A percentile compares a stretch with the other conserved stretches of the same genome.
These are phyloP conservation scores for Prochilodus magdalenae DNA, from an alignment of 2,113 vertebrate species.

Conservation along the genomic window DNA sequence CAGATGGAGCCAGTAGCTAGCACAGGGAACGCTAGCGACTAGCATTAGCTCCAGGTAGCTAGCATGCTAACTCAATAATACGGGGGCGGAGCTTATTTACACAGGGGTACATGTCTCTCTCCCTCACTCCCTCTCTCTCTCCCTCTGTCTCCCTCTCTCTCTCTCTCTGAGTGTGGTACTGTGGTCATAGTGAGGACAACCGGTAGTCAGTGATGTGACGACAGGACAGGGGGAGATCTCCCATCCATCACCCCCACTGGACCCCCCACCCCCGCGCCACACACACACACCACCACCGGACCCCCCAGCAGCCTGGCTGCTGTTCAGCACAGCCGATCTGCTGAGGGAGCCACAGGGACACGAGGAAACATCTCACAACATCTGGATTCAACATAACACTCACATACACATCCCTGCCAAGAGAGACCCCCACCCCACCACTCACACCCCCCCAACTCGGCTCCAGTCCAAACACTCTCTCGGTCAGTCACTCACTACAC, in stretches of 20 bases:
- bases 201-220: neutral
- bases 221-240: neutral
- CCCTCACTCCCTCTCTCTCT: no score
- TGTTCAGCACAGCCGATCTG: slow-evolving; percentile 53
- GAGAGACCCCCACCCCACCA: slow-evolving; percentile 31
- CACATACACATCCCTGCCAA: slow-evolving; percentile 41
- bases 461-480: neutral
- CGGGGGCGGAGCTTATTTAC: no score
- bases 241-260: neutral
- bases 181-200: neutral
- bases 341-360: slow-evolving; percentile 54
- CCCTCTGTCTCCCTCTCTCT: no score
- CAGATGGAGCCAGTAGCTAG: no score
- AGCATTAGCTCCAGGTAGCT: no score
- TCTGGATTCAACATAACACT: slow-evolving; percentile 63
- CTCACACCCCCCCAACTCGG: no score
- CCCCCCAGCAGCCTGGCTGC: slow-evolving; percentile 53
- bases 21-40: no score
- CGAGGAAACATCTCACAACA: slow-evolving; percentile 63
- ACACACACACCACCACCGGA: no score
- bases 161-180: neutral
- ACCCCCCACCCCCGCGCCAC: no score
- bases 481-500: neutral
- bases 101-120: no score
- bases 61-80: no score